Evolutionary conservation across 2,797 vertebrate genomes (phyloP).

Genomic region (Sciurus vulgaris): DNA sequence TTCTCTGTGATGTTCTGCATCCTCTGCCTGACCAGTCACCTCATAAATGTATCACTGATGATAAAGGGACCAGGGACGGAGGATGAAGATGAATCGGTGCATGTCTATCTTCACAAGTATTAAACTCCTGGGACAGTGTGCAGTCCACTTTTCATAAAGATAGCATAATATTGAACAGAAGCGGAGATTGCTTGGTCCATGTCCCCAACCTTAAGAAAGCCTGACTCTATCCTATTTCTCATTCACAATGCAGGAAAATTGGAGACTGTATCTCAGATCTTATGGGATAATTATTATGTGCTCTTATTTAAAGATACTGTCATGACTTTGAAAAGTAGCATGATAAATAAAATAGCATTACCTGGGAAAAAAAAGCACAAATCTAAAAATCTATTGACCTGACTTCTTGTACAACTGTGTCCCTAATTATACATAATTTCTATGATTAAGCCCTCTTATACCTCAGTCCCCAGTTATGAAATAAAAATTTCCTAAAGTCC

Average conservation of each 20-base stretch:
- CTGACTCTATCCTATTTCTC: background rate
- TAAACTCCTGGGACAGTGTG: background rate
- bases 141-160: background rate
- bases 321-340: constrained; percentile 17
- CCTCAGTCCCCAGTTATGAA: constrained; percentile 9
- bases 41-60: background rate
- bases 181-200: background rate
- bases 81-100: background rate
- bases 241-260: background rate
- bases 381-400: constrained; percentile 33
- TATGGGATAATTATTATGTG: background rate
- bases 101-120: background rate
- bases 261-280: background rate
- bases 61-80: background rate
- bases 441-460: background rate
- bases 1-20: background rate
- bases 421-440: constrained; percentile 23
- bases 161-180: background rate
- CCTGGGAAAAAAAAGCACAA: background rate
- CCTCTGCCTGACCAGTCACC: background rate
- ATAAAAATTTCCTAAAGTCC: background rate
- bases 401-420: background rate
- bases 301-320: constrained; percentile 16
- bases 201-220: background rate
- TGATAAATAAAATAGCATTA: background rate